These are phyloP conservation scores for Tricholaema leucomelas DNA, from an alignment of 2,113 vertebrate genomes.

Conservation along the genomic window DNA sequence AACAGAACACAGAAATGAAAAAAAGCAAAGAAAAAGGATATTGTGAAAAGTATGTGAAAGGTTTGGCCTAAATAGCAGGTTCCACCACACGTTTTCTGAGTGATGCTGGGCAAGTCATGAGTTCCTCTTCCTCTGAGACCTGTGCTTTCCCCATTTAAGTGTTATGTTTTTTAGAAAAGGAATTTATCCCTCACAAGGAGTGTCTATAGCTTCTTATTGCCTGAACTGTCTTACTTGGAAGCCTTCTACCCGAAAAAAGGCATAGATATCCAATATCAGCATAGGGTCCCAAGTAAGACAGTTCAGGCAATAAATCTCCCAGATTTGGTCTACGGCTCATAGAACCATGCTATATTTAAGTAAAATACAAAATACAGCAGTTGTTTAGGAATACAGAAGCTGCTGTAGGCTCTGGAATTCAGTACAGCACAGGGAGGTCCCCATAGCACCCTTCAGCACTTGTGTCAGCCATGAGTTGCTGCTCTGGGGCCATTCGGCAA, in stretches of 20 bases:
- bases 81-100: not conserved
- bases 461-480: not conserved
- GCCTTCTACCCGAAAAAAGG: not conserved
- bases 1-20: not conserved
- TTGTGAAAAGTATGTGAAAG: not conserved
- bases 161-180: not conserved
- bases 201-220: not conserved
- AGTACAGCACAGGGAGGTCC: not conserved
- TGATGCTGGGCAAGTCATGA: not conserved
- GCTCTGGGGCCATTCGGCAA: not conserved
- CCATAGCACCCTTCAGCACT: rapidly evolving
- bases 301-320: not conserved
- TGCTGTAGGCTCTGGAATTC: not conserved
- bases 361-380: not conserved
- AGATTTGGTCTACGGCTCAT: not conserved
- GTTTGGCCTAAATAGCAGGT: not conserved
- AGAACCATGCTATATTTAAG: not conserved
- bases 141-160: not conserved
- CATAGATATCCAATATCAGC: not conserved
- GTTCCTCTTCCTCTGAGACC: not conserved
- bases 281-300: not conserved
- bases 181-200: not conserved
- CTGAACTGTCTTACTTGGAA: too few species aligned
- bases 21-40: not conserved
- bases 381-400: not conserved